Evolutionary conservation across 2,888 invertebrate genomes (phyloP), one percentile per base, ranked within the genome.

Genomic region (Leptinotarsa tumamoca): DNA sequence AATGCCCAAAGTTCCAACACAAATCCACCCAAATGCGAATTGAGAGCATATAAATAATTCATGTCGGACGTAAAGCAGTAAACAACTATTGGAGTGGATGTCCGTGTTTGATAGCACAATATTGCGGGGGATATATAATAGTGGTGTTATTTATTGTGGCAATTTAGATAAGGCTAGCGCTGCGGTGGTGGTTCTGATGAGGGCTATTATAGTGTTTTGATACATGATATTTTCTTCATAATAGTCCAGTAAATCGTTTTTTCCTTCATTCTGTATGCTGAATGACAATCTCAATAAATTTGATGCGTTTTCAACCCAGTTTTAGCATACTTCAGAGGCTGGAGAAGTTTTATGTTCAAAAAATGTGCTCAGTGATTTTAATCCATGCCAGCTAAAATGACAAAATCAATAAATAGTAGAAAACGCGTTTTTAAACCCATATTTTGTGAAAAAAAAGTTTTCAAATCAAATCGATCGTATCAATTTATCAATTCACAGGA

Each of bases 131-230:
- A 70, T 58, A 33, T 49, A 58, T 58, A 58, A 58, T 58, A 58
- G 18, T 13, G 10, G 18, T 69, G n/a, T 69, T 69, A 70, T 70
- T 70, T 56, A 70, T 70, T 43, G 43, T 61, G 21, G 70, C n/a
- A 70, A 58, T 70, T 70, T 70, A 70, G 70, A 70, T 70, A 70
- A 70, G 58, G 70, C 17, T 54, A 61, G 18, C 18, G 70, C 27
- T 58, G 58, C 43, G 43, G 58, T 58, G 58, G 23, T 23, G 52
- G 17, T 68, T 50, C 27, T 52, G n/a, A 49, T 52, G 68, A 23
- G n/a, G 21, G n/a, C 17, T 33, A 50, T 50, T 68, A 50, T 50
- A 13, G 27, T 21, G 27, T 43, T 68, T 52, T 68, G 17, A 68
- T 51, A 68, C 10, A 18, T 49, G 68, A 21, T 52, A 68, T 17